A percentile compares a stretch with the other conserved stretches of the same genome.
Conservation (phyloP, 2,113 vertebrate species). For the Alligator sinensis region DNA sequence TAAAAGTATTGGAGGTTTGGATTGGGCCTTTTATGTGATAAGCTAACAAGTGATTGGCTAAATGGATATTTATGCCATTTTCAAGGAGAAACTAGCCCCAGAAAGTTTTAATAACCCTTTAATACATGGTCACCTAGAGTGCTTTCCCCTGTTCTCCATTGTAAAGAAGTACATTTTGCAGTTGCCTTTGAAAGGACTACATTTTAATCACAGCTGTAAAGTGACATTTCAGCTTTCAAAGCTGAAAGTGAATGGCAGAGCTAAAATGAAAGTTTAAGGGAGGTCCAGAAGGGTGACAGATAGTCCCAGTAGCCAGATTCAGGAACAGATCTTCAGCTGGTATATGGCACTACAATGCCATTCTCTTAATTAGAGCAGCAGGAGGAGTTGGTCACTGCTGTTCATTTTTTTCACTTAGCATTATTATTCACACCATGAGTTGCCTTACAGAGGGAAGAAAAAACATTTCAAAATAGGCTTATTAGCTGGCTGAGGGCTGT, state of each 20-base stretch:
- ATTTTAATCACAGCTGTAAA: neutral
- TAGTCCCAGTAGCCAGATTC: conserved; percentile 3
- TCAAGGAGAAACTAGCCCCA: neutral
- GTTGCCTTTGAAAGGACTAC: neutral
- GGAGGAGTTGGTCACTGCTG: neutral
- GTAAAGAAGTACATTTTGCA: neutral
- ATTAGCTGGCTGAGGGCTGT: conserved; percentile 24
- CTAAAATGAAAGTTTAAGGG: neutral
- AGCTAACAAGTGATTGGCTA: neutral
- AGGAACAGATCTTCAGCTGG: neutral
- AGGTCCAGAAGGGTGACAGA: neutral
- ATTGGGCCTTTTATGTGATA: neutral
- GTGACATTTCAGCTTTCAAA: neutral
- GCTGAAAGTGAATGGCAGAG: neutral
- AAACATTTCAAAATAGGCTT: neutral
- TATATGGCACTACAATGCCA: neutral
- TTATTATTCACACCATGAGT: conserved; percentile 9
- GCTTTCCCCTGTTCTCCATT: neutral
- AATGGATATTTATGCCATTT: neutral
- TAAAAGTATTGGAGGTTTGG: neutral
- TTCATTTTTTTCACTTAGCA: neutral
- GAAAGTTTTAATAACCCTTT: neutral
- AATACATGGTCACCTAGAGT: neutral
- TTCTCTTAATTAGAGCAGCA: neutral
- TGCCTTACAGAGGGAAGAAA: neutral